Base-by-base conservation (phyloP, 2,888 invertebrate genomes). In the Holacanthella duospinosa region DNA sequence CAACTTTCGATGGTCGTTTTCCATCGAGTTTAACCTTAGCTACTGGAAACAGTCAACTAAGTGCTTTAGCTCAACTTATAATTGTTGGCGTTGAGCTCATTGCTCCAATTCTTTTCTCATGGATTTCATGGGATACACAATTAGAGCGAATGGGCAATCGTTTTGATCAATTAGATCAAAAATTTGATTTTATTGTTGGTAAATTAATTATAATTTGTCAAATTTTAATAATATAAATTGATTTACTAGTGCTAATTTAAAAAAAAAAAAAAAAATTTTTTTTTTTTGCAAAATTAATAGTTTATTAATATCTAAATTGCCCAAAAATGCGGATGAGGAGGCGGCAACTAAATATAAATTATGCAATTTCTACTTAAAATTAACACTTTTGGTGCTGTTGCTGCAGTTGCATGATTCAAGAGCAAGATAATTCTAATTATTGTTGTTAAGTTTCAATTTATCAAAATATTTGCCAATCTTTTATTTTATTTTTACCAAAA, bases 161-260 rank as follows among this genome's bases (percentile, higher is more conserved):
- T 16, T 55, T 55, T 55, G 55, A 29, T 26, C 3, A 27, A 4
- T 56, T 62, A 29, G 61, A 53, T 16, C 64, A 66, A 43, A 55
- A 29, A 16, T 68, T 68, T 62, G 68, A 68, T 60, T 68, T 68
- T 28, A 65, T 68, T 44, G 65, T 68, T 43, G 68, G 68, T 66
- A 55, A 61, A 43, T 6, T 21, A 57, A 6, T n/a, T 27, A 9
- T 27, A n/a, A 53, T 61, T n/a, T n/a, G n/a, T n/a, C n/a, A n/a
- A n/a, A n/a, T n/a, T n/a, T 19, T 48, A 25, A 16, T 19, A 25
- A 48, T 9, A n/a, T 59, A 43, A 3, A 55, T 29, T 43, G 12
- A 26, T 16, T 29, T 27, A 12, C 21, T 43, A 24, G 44, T 53
- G 24, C 53, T 29, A 29, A 1, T 25, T n/a, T n/a, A n/a, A n/a